Percentiles rank a stretch among this genome's conserved stretches.
Conservation (phyloP, 2,113 vertebrate species). For the Ailurus styani region DNA sequence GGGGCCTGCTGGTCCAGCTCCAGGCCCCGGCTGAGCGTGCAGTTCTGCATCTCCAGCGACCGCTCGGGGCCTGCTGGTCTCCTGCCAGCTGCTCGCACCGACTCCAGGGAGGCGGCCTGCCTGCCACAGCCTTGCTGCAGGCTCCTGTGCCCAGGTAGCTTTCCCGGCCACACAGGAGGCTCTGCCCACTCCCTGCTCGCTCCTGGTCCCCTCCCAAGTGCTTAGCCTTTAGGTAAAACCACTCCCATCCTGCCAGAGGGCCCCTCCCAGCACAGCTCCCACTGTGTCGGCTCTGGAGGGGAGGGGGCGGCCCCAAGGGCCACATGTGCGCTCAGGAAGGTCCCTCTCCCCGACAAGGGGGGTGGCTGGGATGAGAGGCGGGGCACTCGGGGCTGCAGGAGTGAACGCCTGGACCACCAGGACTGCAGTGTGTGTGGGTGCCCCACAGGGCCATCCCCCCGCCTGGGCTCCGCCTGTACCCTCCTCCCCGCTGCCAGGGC, state of each 20-base stretch:
- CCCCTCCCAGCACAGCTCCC: neutral
- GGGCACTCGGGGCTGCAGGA: fast-evolving
- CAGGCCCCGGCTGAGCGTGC: neutral
- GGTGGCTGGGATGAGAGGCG: neutral
- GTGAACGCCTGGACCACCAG: neutral
- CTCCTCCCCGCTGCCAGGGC: neutral
- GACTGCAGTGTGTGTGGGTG: neutral
- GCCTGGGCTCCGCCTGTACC: too few relatives aligned
- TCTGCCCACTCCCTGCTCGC: neutral
- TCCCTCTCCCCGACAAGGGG: neutral
- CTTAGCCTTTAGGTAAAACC: neutral
- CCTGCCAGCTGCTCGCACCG: neutral
- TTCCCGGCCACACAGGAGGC: neutral
- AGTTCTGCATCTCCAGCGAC: fast-evolving
- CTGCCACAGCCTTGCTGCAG: neutral
- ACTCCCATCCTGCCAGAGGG: neutral
- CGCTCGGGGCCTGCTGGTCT: fast-evolving
- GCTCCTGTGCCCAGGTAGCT: too few relatives aligned
- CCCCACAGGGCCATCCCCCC: fast-evolving
- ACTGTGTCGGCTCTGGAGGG: neutral
- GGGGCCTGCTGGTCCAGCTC: too few relatives aligned
- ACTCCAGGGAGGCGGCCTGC: neutral
- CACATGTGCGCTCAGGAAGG: neutral
- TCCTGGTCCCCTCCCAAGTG: neutral
- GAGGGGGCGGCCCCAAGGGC: neutral